Evolutionary conservation across 2,113 vertebrate genomes (phyloP).

Genomic region (Melanocharis versteri): DNA sequence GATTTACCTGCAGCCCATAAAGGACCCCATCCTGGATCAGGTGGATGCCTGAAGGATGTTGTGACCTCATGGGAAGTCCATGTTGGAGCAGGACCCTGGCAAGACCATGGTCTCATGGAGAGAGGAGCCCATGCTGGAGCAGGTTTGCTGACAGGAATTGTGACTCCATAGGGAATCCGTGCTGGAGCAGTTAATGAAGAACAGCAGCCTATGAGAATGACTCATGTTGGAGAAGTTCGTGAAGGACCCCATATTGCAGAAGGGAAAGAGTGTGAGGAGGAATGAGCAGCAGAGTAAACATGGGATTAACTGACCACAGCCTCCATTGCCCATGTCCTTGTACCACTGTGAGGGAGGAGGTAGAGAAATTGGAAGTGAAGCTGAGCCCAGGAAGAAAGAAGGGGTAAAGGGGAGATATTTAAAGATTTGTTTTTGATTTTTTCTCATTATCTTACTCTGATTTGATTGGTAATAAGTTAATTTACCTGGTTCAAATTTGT

Average conservation of each 20-base stretch:
- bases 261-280: neutral
- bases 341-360: too few species aligned
- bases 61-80: accelerated
- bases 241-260: neutral
- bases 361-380: neutral
- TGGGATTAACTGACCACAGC: neutral
- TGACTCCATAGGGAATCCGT: accelerated
- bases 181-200: neutral
- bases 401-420: accelerated
- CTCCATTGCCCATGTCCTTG: neutral
- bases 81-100: neutral
- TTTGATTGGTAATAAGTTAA: neutral
- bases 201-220: neutral
- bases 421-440: neutral
- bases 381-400: neutral
- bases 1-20: neutral
- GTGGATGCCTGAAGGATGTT: neutral
- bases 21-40: neutral
- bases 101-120: neutral
- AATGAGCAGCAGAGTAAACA: neutral
- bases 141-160: neutral
- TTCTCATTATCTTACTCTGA: neutral
- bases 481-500: neutral
- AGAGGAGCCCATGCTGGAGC: neutral
- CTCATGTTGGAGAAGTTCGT: neutral